Evolutionary conservation across 2,113 vertebrate species (phyloP).

Genomic region (Brachirus orientalis): DNA sequence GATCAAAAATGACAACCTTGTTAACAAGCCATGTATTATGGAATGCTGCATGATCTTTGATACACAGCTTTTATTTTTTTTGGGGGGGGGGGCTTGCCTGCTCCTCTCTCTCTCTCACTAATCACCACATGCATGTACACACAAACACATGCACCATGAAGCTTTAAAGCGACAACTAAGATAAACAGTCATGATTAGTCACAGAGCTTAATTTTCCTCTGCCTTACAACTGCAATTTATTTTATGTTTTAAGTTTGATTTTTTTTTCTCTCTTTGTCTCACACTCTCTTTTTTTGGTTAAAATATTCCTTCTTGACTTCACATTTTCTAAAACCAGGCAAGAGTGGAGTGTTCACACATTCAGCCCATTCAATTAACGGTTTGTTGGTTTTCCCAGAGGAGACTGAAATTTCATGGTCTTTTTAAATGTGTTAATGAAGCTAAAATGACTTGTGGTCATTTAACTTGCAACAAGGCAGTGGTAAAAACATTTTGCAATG

Average conservation of each 20-base stretch:
- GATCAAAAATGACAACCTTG: conserved; percentile 68
- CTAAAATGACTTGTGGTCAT: not conserved
- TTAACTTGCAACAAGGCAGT: conserved; percentile 10
- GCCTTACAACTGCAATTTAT: not conserved
- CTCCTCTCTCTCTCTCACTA: conserved; percentile 22
- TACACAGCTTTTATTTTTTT: conserved; percentile 37
- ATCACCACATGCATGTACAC: conserved; percentile 42
- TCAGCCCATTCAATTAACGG: conserved; percentile 32
- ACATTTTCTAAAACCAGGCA: conserved; percentile 1
- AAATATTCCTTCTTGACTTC: not conserved
- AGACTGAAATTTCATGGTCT: conserved; percentile 21
- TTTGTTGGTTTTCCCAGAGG: conserved; percentile 19
- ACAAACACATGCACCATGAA: conserved; percentile 4
- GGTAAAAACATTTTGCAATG: conserved; percentile 3
- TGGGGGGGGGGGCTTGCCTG: no score
- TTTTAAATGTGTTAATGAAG: conserved; percentile 49
- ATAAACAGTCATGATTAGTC: conserved; percentile 5
- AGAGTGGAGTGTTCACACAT: conserved; percentile 12
- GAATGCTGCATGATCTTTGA: conserved; percentile 66
- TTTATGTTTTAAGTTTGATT: no score
- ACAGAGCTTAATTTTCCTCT: not conserved
- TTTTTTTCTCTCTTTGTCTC: no score
- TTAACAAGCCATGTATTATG: conserved; percentile 71
- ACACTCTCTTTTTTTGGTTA: no score
- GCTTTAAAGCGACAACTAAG: conserved; percentile 6